These are phyloP conservation scores for Passer domesticus DNA, from an alignment of 2,113 vertebrate genomes.

Conservation along the genomic window DNA sequence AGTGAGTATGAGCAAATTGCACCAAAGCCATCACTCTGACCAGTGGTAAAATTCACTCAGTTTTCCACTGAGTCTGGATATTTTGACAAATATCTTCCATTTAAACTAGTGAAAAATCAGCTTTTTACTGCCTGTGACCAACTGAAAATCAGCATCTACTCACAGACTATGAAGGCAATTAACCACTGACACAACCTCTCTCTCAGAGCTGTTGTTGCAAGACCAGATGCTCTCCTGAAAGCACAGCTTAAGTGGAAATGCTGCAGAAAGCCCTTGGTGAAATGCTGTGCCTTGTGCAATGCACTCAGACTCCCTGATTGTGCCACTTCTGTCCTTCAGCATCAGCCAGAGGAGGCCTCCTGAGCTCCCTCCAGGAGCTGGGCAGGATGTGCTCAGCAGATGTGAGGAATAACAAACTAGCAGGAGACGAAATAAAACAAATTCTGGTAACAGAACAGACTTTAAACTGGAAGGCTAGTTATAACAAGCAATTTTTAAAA, in stretches of 20 bases:
- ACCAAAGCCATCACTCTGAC: background rate
- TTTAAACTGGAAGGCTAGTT: background rate
- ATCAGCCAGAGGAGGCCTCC: background rate
- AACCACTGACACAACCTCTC: background rate
- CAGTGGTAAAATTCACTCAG: background rate
- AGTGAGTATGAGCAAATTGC: background rate
- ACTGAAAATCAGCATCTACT: background rate
- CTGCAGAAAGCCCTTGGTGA: background rate
- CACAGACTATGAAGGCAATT: background rate
- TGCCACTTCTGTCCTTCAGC: background rate
- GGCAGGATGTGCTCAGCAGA: background rate
- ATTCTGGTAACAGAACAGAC: background rate
- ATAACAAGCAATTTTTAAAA: background rate
- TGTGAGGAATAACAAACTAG: background rate
- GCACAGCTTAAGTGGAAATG: background rate
- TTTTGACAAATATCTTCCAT: slow-evolving; percentile 15
- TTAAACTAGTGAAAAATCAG: background rate
- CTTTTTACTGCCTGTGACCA: background rate
- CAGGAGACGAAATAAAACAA: background rate
- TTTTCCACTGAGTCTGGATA: background rate
- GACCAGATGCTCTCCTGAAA: background rate
- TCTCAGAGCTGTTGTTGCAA: background rate
- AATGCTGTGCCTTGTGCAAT: background rate
- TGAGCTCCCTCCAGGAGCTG: background rate
- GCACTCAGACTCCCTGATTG: background rate